Conservation (phyloP, 2,888 invertebrate species). For the Cheiracanthium punctorium region DNA sequence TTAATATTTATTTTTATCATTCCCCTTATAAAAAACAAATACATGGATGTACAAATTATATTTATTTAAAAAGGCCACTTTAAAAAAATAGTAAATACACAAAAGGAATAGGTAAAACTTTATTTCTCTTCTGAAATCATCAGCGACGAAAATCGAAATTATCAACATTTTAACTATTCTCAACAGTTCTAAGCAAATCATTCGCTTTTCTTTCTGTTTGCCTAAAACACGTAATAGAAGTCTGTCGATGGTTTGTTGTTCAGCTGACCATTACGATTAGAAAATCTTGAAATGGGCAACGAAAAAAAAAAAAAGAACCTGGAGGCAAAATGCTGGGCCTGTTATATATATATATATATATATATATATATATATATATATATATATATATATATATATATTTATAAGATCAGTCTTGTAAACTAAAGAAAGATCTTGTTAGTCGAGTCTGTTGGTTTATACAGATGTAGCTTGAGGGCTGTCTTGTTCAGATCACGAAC, state of each 20-base stretch:
- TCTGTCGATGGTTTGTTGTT: slow-evolving; percentile 41
- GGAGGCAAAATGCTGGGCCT: slow-evolving; percentile 33
- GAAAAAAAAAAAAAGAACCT: slow-evolving; percentile 18
- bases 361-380: no score
- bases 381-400: no score
- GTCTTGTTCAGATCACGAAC: no score
- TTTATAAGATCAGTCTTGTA: background rate
- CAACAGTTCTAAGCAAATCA: slow-evolving; percentile 34
- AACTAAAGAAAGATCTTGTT: slow-evolving; percentile 45
- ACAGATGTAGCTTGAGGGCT: no score
- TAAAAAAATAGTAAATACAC: no score
- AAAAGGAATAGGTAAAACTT: background rate
- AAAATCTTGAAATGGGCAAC: background rate
- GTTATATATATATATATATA: no score
- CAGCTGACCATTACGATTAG: slow-evolving; percentile 51
- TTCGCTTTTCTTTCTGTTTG: slow-evolving; percentile 10
- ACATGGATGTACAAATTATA: no score
- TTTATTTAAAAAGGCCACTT: no score
- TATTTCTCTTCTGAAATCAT: background rate
- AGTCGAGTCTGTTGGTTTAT: slow-evolving; percentile 16
- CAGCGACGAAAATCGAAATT: slow-evolving; percentile 11
- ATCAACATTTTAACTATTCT: slow-evolving; percentile 10
- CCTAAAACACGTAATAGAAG: slow-evolving; percentile 4
- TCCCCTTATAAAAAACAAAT: no score
- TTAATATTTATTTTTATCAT: no score